These are phyloP conservation scores for Eleutherodactylus coqui DNA, from an alignment of 2,797 vertebrate species.

Conservation along the genomic window DNA sequence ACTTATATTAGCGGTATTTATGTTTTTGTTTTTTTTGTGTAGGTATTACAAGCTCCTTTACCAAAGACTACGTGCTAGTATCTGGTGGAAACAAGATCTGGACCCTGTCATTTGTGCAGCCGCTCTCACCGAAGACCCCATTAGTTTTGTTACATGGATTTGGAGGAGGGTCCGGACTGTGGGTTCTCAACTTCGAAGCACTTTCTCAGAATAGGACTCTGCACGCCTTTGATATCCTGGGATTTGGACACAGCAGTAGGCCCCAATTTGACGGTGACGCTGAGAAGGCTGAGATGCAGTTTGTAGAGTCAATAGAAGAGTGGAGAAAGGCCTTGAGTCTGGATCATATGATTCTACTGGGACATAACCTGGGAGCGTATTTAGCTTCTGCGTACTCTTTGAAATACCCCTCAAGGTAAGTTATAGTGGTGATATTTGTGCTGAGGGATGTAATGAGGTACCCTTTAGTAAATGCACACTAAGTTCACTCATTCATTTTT, in stretches of 20 bases:
- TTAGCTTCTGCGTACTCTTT: constrained; percentile 89
- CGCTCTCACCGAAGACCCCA: constrained; percentile 80
- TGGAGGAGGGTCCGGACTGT: constrained; percentile 91
- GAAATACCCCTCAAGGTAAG: constrained; percentile 87
- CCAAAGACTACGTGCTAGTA: constrained; percentile 80
- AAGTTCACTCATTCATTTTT: too few species aligned
- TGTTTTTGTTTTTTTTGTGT: constrained; percentile 58
- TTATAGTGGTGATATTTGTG: constrained; percentile 28
- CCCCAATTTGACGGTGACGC: constrained; percentile 84
- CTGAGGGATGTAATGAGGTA: too few species aligned
- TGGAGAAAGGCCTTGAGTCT: constrained; percentile 87
- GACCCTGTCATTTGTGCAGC: constrained; percentile 82
- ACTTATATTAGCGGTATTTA: not conserved
- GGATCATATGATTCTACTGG: constrained; percentile 89
- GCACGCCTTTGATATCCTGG: constrained; percentile 90
- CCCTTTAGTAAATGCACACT: too few species aligned
- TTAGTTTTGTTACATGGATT: constrained; percentile 94
- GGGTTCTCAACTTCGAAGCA: constrained; percentile 90
- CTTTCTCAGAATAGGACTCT: constrained; percentile 83
- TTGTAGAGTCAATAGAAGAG: constrained; percentile 92
- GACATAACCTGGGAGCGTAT: constrained; percentile 95
- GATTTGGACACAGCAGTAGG: constrained; percentile 94
- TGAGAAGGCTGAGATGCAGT: constrained; percentile 86
- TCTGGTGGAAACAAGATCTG: constrained; percentile 85
- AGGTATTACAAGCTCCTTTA: constrained; percentile 84